phyloP scores from a whole-genome alignment of 2,797 vertebrate genomes.

The Mormyrus hasselquistii region DNA sequence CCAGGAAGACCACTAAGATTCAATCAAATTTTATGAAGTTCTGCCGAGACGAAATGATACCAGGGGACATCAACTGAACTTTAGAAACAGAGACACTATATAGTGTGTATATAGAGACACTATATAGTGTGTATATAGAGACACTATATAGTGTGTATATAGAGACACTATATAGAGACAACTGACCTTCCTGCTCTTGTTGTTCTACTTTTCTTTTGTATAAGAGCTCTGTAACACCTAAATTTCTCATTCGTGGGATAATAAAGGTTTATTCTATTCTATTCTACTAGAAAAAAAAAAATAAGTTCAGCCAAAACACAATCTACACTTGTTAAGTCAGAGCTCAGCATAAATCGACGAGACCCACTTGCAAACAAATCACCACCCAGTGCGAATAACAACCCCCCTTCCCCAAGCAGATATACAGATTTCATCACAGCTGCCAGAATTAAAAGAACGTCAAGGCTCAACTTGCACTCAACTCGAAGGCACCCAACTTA shows the following conservation, averaged over 20 bases:
- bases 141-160: too few species aligned
- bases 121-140: neutral
- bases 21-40: neutral
- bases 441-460: neutral
- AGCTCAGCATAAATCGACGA: neutral
- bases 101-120: too few species aligned
- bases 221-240: too few species aligned
- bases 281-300: neutral
- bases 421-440: slow-evolving; percentile 1
- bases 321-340: neutral
- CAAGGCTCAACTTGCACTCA: neutral
- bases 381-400: neutral
- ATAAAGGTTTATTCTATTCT: too few species aligned
- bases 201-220: too few species aligned
- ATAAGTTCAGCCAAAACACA: neutral
- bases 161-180: neutral
- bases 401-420: neutral
- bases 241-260: too few species aligned
- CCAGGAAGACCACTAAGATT: neutral
- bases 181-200: too few species aligned
- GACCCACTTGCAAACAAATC: neutral
- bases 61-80: neutral
- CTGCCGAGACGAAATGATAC: neutral
- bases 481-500: slow-evolving; percentile 14
- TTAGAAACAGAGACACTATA: neutral